phyloP scores from a whole-genome alignment of 2,797 vertebrate genomes.

The Pipistrellus pipistrellus region DNA sequence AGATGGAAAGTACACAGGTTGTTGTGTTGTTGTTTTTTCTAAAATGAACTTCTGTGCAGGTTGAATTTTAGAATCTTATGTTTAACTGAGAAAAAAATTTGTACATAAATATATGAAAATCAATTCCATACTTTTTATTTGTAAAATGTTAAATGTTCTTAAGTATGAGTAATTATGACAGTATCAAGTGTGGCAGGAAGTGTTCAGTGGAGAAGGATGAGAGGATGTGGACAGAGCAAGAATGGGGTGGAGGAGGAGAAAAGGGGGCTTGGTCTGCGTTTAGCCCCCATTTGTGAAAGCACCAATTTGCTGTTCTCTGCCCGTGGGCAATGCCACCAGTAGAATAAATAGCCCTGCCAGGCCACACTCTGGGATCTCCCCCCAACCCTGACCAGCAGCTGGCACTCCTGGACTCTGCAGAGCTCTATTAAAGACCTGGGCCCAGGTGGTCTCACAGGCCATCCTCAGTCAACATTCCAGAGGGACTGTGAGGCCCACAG shows the following conservation, averaged over 20 bases:
- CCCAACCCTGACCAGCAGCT: neutral
- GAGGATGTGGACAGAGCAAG: neutral
- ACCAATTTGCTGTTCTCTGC: neutral
- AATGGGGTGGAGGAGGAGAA: too few species aligned
- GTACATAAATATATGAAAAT: neutral
- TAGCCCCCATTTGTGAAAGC: neutral
- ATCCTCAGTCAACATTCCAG: neutral
- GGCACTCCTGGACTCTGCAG: too few species aligned
- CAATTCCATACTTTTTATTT: neutral
- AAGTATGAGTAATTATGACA: neutral
- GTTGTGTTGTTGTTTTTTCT: neutral
- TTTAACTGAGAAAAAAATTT: neutral
- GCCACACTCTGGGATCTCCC: neutral
- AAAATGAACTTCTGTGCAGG: neutral
- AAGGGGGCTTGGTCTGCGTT: neutral
- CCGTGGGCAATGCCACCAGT: neutral
- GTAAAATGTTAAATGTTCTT: neutral
- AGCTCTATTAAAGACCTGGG: neutral
- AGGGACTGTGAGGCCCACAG: neutral
- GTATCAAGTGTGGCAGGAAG: neutral
- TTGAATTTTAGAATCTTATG: neutral
- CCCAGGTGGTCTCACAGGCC: neutral
- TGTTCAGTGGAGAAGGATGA: neutral
- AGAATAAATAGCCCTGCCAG: rapidly evolving
- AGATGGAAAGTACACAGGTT: neutral